Conservation (phyloP, 1,140 invertebrate genomes). For the Pseudomyrmex sp. region DNA sequence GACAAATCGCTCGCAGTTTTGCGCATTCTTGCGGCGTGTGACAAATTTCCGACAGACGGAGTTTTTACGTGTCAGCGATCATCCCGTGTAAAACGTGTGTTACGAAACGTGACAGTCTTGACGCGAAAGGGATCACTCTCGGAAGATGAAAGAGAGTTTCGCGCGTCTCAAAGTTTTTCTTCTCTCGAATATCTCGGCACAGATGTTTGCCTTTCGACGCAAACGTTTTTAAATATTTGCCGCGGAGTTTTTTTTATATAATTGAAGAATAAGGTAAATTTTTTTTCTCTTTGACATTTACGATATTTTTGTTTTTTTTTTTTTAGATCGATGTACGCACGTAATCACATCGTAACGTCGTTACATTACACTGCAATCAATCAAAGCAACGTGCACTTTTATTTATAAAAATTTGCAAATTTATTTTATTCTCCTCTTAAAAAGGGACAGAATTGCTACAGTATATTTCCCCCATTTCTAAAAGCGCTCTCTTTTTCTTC, state of each 20-base stretch:
- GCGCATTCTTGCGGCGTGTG: conserved; percentile 32
- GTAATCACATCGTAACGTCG: too few relatives aligned
- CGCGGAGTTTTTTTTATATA: not conserved
- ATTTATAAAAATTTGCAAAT: too few relatives aligned
- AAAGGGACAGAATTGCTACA: not conserved
- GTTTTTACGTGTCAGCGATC: conserved; percentile 45
- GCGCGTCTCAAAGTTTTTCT: conserved; percentile 27
- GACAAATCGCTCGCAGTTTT: conserved; percentile 46
- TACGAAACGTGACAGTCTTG: conserved; percentile 48
- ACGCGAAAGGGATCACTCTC: conserved; percentile 47
- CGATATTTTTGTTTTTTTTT: too few relatives aligned
- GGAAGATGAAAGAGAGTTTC: conserved; percentile 39
- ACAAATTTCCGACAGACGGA: conserved; percentile 45
- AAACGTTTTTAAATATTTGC: too few relatives aligned
- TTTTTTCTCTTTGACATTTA: too few relatives aligned
- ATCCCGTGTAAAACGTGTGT: conserved; percentile 47
- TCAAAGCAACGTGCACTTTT: too few relatives aligned
- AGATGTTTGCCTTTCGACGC: not conserved
- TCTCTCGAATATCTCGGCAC: conserved; percentile 7
- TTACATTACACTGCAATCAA: too few relatives aligned
- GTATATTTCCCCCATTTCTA: not conserved
- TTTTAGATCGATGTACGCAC: too few relatives aligned
- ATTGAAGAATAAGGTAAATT: too few relatives aligned
- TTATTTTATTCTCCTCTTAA: too few relatives aligned
- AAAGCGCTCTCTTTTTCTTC: not conserved